Evolutionary conservation across 1,140 invertebrate species (phyloP).

Genomic region (Drosophila orena): DNA sequence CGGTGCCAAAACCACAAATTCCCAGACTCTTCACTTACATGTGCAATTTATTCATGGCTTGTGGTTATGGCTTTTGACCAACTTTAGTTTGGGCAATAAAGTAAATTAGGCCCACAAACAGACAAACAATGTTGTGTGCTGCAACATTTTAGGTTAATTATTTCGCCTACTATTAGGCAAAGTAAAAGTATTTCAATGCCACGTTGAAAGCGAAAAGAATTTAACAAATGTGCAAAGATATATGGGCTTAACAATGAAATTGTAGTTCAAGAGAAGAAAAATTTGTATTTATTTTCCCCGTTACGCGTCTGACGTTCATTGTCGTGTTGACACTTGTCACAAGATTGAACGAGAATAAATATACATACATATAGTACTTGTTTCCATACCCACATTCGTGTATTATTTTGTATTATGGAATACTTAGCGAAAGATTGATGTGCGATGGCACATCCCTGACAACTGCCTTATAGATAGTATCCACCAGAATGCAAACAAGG

Average conservation of each 20-base stretch:
- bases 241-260: constrained; percentile 34
- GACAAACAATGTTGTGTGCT: constrained; percentile 27
- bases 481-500: constrained; percentile 25
- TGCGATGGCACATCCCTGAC: constrained; percentile 55
- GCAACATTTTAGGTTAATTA: constrained; percentile 11
- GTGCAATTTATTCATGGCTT: constrained; percentile 47
- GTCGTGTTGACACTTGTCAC: constrained; percentile 60
- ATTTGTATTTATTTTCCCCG: constrained; percentile 40
- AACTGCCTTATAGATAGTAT: constrained; percentile 40
- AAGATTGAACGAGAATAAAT: constrained; percentile 60
- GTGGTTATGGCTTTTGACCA: constrained; percentile 22
- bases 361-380: constrained; percentile 52
- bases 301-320: constrained; percentile 39
- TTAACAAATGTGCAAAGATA: constrained; percentile 16
- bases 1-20: constrained; percentile 22
- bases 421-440: constrained; percentile 62
- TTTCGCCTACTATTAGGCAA: not conserved
- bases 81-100: constrained; percentile 42
- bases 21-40: constrained; percentile 40
- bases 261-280: constrained; percentile 36
- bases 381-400: constrained; percentile 28
- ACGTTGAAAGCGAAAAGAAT: constrained; percentile 44
- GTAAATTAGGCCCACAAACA: constrained; percentile 40
- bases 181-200: constrained; percentile 40
- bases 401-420: constrained; percentile 36